Percentiles rank a stretch among this genome's conserved stretches.
phyloP scores from a whole-genome alignment of 1,140 invertebrate genomes.

The Meloidogyne chitwoodi region DNA sequence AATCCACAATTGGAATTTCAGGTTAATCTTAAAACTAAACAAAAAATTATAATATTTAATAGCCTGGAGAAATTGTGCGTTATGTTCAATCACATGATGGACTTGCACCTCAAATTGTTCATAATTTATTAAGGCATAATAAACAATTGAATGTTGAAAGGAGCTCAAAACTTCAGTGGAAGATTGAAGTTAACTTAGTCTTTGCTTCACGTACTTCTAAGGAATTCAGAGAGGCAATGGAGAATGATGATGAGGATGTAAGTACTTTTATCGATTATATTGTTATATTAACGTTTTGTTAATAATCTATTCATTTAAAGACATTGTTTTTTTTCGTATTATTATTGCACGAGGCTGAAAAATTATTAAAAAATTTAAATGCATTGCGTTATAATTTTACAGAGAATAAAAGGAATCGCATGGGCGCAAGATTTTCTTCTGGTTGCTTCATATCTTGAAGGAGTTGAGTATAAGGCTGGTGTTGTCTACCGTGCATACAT shows the following conservation, averaged over 20 bases:
- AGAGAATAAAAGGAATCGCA: background rate
- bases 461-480: background rate
- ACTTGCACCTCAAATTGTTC: slow-evolving; percentile 5
- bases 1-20: slow-evolving; percentile 3
- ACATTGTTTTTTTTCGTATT: too few species aligned
- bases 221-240: background rate
- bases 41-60: background rate
- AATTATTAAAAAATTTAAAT: too few species aligned
- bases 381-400: background rate
- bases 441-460: background rate
- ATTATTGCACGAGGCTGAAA: too few species aligned
- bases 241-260: background rate
- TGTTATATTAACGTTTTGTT: too few species aligned
- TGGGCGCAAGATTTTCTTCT: background rate
- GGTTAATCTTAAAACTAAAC: background rate
- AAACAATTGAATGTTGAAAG: background rate
- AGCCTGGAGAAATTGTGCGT: slow-evolving; percentile 8
- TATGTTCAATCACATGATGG: slow-evolving; percentile 8
- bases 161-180: background rate
- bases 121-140: background rate
- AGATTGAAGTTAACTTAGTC: background rate
- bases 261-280: background rate
- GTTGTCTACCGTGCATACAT: background rate
- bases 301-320: too few species aligned
- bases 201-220: background rate